phyloP scores from a whole-genome alignment of 92 coral and sea anemone genomes.

The Bergia sp. region DNA sequence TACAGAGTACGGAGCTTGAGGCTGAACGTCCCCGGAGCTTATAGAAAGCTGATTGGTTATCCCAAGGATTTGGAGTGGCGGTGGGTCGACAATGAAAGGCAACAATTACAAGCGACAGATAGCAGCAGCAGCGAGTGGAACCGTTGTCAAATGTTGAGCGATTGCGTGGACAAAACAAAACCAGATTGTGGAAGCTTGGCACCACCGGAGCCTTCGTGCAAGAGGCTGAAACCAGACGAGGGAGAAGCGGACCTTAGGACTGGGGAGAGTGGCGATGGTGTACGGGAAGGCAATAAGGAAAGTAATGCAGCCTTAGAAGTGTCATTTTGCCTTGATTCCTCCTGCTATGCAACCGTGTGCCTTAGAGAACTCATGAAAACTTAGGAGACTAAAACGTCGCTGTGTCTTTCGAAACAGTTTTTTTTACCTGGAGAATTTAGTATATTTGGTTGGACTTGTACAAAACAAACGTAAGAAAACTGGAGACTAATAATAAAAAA shows the following conservation, averaged over 20 bases:
- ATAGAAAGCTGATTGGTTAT: slow-evolving; percentile 73
- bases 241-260: not conserved
- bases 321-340: slow-evolving; percentile 68
- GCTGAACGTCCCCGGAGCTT: slow-evolving; percentile 81
- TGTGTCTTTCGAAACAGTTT: not conserved
- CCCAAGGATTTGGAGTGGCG: slow-evolving; percentile 64
- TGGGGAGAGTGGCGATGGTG: not conserved
- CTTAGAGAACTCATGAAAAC: slow-evolving; percentile 79
- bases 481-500: too few relatives aligned
- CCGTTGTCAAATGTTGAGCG: not conserved
- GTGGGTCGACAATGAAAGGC: slow-evolving; percentile 25
- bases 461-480: too few relatives aligned
- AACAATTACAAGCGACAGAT: not conserved
- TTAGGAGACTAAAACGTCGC: not conserved
- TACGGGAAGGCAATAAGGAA: not conserved
- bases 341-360: slow-evolving; percentile 83
- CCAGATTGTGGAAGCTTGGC: not conserved
- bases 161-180: not conserved
- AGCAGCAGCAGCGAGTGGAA: not conserved
- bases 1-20: slow-evolving; percentile 69
- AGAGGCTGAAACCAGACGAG: slow-evolving; percentile 24
- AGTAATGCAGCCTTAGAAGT: slow-evolving; percentile 49
- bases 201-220: not conserved
- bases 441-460: too few relatives aligned
- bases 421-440: too few relatives aligned